Evolutionary conservation across 2,888 invertebrate species (phyloP).

Genomic region (Amblyjoppa fuscipennis): DNA sequence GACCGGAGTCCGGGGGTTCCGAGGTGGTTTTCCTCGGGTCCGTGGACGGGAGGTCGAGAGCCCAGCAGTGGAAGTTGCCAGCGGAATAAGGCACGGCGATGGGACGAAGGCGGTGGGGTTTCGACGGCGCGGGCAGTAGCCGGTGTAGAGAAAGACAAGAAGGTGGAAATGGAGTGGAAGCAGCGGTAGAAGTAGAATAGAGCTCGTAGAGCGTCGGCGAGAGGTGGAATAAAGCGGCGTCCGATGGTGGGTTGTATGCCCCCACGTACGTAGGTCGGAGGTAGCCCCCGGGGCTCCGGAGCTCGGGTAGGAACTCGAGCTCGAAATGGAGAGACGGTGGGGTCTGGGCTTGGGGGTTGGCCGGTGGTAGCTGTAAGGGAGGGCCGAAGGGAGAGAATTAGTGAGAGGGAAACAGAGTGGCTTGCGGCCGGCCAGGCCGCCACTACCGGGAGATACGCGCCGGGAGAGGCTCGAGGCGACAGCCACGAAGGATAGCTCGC

Average conservation of each 20-base stretch:
- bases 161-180: conserved; percentile 63
- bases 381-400: conserved; percentile 68
- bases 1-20: neutral
- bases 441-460: conserved; percentile 17
- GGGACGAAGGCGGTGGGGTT: neutral
- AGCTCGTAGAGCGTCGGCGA: conserved; percentile 43
- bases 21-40: neutral
- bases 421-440: conserved; percentile 61
- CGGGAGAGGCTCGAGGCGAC: conserved; percentile 63
- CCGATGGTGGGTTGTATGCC: conserved; percentile 46
- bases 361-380: conserved; percentile 46
- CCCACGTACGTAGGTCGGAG: conserved; percentile 54
- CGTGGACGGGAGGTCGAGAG: neutral
- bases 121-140: conserved; percentile 27
- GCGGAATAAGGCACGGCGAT: neutral
- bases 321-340: conserved; percentile 55
- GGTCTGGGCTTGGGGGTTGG: conserved; percentile 50
- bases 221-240: conserved; percentile 66
- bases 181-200: conserved; percentile 21
- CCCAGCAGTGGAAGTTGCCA: neutral
- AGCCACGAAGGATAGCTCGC: conserved; percentile 73
- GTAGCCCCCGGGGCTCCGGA: conserved; percentile 51
- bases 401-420: conserved; percentile 67
- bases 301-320: conserved; percentile 57
- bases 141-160: conserved; percentile 63